Evolutionary conservation across 2,797 vertebrate genomes (phyloP).

Genomic region (Protonibea diacanthus): DNA sequence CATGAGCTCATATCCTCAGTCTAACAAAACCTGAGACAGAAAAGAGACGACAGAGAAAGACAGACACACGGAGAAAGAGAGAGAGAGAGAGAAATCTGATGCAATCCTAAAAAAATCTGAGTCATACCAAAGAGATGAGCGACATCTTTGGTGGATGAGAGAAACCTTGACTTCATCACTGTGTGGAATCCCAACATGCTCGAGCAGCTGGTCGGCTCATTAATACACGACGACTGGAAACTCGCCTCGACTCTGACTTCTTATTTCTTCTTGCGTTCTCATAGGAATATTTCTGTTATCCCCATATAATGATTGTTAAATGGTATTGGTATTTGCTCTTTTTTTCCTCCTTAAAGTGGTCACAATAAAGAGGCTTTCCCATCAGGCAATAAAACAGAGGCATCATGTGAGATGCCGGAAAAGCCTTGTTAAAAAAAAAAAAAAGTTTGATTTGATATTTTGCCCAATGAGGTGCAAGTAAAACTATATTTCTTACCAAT

Average conservation of each 20-base stretch:
- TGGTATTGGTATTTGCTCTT: conserved; percentile 42
- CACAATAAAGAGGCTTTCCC: conserved; percentile 68
- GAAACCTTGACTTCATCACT: conserved; percentile 72
- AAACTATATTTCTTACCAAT: conserved; percentile 63
- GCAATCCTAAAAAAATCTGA: conserved; percentile 61
- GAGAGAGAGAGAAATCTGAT: conserved; percentile 67
- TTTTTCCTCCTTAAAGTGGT: conserved; percentile 37
- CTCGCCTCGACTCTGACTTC: conserved; percentile 37
- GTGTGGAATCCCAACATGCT: conserved; percentile 74
- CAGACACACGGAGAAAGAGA: neutral
- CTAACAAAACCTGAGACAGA: conserved; percentile 55
- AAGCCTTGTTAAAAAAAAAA: conserved; percentile 42
- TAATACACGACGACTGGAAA: conserved; percentile 69
- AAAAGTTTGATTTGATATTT: conserved; percentile 58
- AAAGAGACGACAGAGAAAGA: neutral
- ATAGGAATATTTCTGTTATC: conserved; percentile 65
- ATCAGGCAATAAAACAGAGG: conserved; percentile 54
- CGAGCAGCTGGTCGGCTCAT: conserved; percentile 75
- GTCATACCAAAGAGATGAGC: conserved; percentile 77
- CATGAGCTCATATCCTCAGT: conserved; percentile 75
- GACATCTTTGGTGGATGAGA: conserved; percentile 68
- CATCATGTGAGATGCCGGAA: conserved; percentile 49
- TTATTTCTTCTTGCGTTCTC: conserved; percentile 47
- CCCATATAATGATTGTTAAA: conserved; percentile 59
- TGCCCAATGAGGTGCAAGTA: conserved; percentile 70